Evolutionary conservation across 1,140 invertebrate species (phyloP).

Genomic region (Proales similis): DNA sequence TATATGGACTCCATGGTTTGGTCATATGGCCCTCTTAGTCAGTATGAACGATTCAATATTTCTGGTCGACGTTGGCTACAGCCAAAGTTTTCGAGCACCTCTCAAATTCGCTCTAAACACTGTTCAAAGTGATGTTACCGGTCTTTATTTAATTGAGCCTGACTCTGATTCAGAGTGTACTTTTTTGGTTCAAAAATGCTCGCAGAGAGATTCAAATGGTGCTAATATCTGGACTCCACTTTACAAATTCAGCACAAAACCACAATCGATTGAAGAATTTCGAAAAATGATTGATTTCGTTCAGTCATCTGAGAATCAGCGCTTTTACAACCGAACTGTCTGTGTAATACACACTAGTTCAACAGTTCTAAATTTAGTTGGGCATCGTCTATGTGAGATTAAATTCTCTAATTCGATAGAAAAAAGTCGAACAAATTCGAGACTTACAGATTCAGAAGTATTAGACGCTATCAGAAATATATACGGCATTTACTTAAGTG

Average conservation of each 20-base stretch:
- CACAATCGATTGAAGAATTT: not conserved
- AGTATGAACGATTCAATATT: conserved; percentile 23
- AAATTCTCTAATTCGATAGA: conserved; percentile 21
- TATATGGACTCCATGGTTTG: conserved; percentile 20
- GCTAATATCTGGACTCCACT: conserved; percentile 19
- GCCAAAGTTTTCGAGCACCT: conserved; percentile 22
- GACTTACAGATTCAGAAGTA: conserved; percentile 8
- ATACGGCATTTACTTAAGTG: conserved; percentile 14
- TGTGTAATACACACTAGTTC: conserved; percentile 26
- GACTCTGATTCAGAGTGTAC: not conserved
- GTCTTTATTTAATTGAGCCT: conserved; percentile 3
- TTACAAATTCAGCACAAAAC: conserved; percentile 5
- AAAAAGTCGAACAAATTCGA: conserved; percentile 9
- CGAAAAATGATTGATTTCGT: not conserved
- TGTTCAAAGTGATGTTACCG: conserved; percentile 17
- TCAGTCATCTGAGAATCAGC: conserved; percentile 2
- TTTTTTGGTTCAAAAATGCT: conserved; percentile 7
- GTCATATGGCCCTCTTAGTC: conserved; percentile 17
- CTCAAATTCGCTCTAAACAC: conserved; percentile 10
- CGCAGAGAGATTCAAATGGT: not conserved
- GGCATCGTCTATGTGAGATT: conserved; percentile 23
- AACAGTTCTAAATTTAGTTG: conserved; percentile 19
- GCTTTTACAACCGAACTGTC: conserved; percentile 6
- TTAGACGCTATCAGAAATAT: conserved; percentile 33
- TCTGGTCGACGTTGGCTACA: conserved; percentile 24